phyloP scores from a whole-genome alignment of 2,113 vertebrate genomes.

The Gorilla gorilla region DNA sequence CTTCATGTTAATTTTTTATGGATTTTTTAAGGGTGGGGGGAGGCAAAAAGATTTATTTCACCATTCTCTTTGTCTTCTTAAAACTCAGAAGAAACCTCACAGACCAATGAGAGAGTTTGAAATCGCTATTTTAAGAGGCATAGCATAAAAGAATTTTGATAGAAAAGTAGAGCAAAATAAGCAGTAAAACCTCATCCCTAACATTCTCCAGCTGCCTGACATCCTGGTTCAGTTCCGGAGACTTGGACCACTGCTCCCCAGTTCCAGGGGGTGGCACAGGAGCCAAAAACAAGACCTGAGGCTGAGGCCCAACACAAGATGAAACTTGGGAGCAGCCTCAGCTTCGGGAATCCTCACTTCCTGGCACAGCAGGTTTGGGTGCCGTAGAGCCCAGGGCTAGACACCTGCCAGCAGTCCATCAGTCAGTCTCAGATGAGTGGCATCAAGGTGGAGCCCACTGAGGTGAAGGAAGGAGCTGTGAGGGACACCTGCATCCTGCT shows the following conservation, averaged over 20 bases:
- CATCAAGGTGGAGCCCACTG: rapidly evolving
- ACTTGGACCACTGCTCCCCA: neutral
- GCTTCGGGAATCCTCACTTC: rapidly evolving
- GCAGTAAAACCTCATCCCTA: neutral
- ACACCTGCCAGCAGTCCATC: rapidly evolving
- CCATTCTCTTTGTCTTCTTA: neutral
- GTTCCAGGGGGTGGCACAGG: neutral
- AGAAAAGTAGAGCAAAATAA: neutral
- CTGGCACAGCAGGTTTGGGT: neutral
- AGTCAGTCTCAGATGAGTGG: neutral
- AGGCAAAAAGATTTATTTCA: neutral
- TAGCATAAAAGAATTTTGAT: neutral
- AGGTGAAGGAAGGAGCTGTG: rapidly evolving
- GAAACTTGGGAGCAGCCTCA: neutral
- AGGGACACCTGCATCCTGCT: neutral
- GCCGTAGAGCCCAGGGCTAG: neutral
- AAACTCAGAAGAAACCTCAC: neutral
- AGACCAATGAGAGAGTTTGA: neutral
- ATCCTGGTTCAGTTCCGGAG: neutral
- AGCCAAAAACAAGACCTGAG: neutral
- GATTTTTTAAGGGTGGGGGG: neutral
- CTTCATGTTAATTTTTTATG: neutral
- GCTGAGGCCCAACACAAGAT: neutral
- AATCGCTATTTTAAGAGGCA: neutral
- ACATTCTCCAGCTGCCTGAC: neutral